These are phyloP conservation scores for Dolichopus griseipennis DNA, from an alignment of 2,888 invertebrate genomes.

Conservation along the genomic window DNA sequence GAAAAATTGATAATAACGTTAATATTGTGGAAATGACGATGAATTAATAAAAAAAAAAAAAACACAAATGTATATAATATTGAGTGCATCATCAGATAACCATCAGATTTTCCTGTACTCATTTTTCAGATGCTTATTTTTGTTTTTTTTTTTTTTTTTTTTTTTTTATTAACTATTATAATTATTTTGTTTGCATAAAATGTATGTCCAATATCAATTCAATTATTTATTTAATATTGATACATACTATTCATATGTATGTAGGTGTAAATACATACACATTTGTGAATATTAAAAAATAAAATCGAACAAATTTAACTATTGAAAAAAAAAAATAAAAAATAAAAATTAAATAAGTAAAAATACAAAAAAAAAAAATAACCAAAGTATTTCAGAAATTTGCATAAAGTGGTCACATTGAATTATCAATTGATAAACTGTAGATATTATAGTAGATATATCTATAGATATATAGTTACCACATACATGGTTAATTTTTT, in stretches of 20 bases:
- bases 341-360: not conserved
- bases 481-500: too few species aligned
- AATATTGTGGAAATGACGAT: not conserved
- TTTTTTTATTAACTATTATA: not conserved
- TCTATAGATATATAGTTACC: too few species aligned
- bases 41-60: not conserved
- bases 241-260: too few species aligned
- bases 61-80: too few species aligned
- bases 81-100: constrained; percentile 2
- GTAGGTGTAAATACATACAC: too few species aligned
- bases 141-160: not conserved
- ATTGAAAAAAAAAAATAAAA: too few species aligned
- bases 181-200: not conserved
- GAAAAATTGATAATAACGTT: not conserved
- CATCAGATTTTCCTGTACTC: not conserved
- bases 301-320: not conserved
- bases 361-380: not conserved
- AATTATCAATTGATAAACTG: not conserved
- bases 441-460: not conserved
- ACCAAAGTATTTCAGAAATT: not conserved
- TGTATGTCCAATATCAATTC: too few species aligned
- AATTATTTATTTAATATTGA: too few species aligned
- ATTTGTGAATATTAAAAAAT: too few species aligned
- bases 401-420: not conserved
- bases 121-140: not conserved